phyloP scores from a whole-genome alignment of 2,888 invertebrate genomes.

The Yponomeuta evonymella region DNA sequence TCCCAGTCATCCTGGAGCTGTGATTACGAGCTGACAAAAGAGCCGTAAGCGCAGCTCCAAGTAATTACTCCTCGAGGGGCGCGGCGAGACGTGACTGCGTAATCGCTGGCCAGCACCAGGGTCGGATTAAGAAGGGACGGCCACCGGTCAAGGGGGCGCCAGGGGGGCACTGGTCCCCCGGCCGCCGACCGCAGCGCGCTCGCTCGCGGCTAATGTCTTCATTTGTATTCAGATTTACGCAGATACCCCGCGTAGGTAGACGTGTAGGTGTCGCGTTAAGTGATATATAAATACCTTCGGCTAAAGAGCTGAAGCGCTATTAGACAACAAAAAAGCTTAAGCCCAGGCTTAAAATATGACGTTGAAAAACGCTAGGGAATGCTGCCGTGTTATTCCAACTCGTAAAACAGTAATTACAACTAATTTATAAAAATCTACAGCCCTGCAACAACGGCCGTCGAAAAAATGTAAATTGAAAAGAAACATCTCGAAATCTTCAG shows the following conservation, averaged over 20 bases:
- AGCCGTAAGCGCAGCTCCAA: slow-evolving; percentile 18
- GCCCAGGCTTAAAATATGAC: no score
- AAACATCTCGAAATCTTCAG: not conserved
- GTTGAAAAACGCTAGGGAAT: no score
- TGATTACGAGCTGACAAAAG: slow-evolving; percentile 19
- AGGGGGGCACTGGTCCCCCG: slow-evolving; percentile 20
- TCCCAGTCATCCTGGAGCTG: slow-evolving; percentile 4
- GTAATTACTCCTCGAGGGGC: slow-evolving; percentile 20
- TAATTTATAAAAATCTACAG: not conserved
- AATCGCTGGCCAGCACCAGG: slow-evolving; percentile 25
- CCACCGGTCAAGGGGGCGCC: slow-evolving; percentile 25
- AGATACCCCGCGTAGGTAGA: slow-evolving; percentile 30
- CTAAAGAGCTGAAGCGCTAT: not conserved
- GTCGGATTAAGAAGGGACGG: slow-evolving; percentile 29
- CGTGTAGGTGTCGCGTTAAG: slow-evolving; percentile 3
- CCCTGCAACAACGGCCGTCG: not conserved
- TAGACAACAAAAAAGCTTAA: not conserved
- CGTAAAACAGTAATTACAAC: not conserved
- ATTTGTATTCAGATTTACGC: slow-evolving; percentile 67
- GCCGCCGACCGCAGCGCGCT: slow-evolving; percentile 30
- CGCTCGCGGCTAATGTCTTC: slow-evolving; percentile 49
- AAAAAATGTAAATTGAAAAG: slow-evolving; percentile 14
- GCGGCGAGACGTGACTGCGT: slow-evolving; percentile 24
- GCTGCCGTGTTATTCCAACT: not conserved
- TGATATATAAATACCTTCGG: not conserved